Evolutionary conservation across 1,140 invertebrate genomes (phyloP).

Genomic region (Doryteuthis pealeii): DNA sequence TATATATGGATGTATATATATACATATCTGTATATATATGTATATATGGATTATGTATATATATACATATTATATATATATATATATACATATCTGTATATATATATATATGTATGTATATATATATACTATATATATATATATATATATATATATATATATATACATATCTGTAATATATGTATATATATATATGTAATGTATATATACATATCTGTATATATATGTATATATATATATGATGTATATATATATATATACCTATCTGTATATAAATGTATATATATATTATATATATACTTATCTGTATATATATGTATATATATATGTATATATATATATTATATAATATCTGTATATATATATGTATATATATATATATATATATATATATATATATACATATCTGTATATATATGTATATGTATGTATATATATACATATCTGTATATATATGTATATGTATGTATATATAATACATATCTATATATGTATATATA

Average conservation of each 20-base stretch:
- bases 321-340: neutral
- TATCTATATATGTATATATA: no score
- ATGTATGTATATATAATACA: no score
- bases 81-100: neutral
- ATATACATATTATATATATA: no score
- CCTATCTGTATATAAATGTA: no score
- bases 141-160: no score
- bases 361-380: neutral
- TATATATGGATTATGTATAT: no score
- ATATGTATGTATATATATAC: neutral
- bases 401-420: neutral
- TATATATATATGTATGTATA: neutral
- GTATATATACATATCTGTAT: neutral
- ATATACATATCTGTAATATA: no score
- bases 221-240: neutral
- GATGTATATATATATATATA: slow-evolving; percentile 3
- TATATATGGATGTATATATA: no score
- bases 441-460: neutral
- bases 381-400: neutral
- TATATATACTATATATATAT: no score
- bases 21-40: neutral
- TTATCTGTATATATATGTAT: neutral
- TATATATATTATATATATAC: neutral
- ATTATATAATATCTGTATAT: neutral
- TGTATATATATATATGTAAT: no score